phyloP scores from a whole-genome alignment of 2,888 invertebrate genomes.

The Mylabris sibirica region DNA sequence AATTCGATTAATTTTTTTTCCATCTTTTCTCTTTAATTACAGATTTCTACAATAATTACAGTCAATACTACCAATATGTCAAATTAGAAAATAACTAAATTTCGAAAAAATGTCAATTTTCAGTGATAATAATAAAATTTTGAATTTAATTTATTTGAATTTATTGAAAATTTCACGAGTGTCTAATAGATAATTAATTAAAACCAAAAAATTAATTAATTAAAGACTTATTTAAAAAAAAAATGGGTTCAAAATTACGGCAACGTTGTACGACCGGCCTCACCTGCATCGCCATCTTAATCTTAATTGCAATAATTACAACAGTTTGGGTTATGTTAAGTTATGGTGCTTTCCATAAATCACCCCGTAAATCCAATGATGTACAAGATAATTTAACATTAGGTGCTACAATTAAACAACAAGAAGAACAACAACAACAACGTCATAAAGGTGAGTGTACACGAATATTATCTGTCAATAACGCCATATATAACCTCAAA shows the following conservation, averaged over 20 bases:
- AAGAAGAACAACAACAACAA: no score
- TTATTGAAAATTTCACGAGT: conserved; percentile 24
- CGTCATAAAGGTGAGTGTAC: conserved; percentile 33
- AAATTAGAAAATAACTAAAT: background rate
- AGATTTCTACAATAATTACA: background rate
- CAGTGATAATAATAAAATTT: background rate
- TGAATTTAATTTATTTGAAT: background rate
- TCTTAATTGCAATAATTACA: conserved; percentile 51
- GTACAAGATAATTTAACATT: background rate
- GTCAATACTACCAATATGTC: background rate
- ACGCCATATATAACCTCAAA: no score
- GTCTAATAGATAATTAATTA: conserved; percentile 24
- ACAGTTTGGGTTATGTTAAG: conserved; percentile 57
- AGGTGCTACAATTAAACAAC: conserved; percentile 18
- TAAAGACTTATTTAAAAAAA: background rate
- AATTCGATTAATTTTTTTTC: background rate
- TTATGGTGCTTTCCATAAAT: conserved; percentile 47
- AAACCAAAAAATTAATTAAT: background rate
- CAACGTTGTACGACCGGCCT: conserved; percentile 45
- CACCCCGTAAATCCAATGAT: conserved; percentile 23
- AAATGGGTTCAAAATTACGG: conserved; percentile 44
- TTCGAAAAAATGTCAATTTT: background rate
- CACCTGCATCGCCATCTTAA: conserved; percentile 50
- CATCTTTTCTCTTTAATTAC: background rate
- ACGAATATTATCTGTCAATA: conserved; percentile 16